These are phyloP conservation scores for Hypsibius dujardini DNA, from an alignment of 1,140 invertebrate species.

Conservation along the genomic window DNA sequence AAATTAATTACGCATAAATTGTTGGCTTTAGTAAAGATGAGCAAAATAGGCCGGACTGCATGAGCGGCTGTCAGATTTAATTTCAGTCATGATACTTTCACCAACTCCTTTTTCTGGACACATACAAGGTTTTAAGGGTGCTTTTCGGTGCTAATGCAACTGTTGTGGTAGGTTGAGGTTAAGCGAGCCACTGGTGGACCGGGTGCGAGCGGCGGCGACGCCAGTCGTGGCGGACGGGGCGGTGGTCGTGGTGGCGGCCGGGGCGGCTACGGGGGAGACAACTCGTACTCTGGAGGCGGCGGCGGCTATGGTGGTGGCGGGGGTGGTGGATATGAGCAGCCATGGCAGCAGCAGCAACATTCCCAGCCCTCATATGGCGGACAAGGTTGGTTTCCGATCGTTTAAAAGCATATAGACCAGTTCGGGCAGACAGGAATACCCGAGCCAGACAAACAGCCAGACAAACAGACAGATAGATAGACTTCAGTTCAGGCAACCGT, in stretches of 20 bases:
- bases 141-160: neutral
- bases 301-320: neutral
- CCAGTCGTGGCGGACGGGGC: neutral
- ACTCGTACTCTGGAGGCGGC: too few relatives aligned
- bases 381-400: too few relatives aligned
- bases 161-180: neutral
- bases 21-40: too few relatives aligned
- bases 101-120: neutral
- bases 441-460: too few relatives aligned
- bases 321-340: neutral
- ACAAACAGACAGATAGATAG: too few relatives aligned
- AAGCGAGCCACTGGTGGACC: constrained; percentile 7
- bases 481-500: too few relatives aligned
- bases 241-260: constrained; percentile 5
- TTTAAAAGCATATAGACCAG: too few relatives aligned
- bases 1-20: too few relatives aligned
- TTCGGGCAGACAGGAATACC: too few relatives aligned
- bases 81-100: neutral
- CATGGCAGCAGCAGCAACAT: neutral
- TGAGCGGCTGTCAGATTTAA: neutral
- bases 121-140: neutral
- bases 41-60: too few relatives aligned
- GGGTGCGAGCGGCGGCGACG: neutral
- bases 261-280: neutral
- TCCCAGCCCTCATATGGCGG: too few relatives aligned